Evolutionary conservation across 1,140 invertebrate species (phyloP), one percentile per base, ranked within the genome.

Genomic region (Drosophila kurseongensis): DNA sequence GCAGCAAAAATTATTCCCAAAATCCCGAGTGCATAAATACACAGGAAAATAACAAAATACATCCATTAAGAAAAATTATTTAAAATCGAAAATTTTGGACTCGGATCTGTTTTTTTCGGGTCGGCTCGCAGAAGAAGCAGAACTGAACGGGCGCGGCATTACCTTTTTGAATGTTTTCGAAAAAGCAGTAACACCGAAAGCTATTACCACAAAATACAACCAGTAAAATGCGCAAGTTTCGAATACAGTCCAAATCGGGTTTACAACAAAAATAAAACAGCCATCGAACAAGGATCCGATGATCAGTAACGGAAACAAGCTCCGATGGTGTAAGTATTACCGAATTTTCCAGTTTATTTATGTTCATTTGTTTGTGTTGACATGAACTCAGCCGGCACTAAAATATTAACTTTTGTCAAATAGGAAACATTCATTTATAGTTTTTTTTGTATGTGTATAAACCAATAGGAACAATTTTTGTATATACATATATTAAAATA

Each of bases 161-260:
- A 18, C 42, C 44, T 29, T 58, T 72, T 72, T 72, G 66, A 76
- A 86, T 71, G 62, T 74, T 75, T 81, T 82, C 62, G 50, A 75
- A 80, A 63, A 32, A 74, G 41, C 12, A 27, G 18, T 40, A 27
- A 38, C 38, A 41, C 8, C 14, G 18, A 42, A 4, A 48, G 14
- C 18, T 50, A 14, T 51, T 35, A n/a, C 27, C 27, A 5, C 48
- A 7, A 51, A 51, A 51, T 51, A 47, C 12, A 52, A 10, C 50
- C 42, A 54, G 47, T 54, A 72, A 66, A 80, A 86, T 88, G 79
- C 63, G 45, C 36, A 60, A 66, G 63, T 65, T 78, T 86, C 82
- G 75, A 86, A 86, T 75, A 86, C 69, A 82, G 83, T 86, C 65
- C 75, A 68, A 78, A 68, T 50, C 78, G 82, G 66, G 56, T 78